Percentiles rank a stretch among this genome's conserved stretches.
These are phyloP conservation scores for Gymnorhina tibicen DNA, from an alignment of 2,113 vertebrate species.

Conservation along the genomic window DNA sequence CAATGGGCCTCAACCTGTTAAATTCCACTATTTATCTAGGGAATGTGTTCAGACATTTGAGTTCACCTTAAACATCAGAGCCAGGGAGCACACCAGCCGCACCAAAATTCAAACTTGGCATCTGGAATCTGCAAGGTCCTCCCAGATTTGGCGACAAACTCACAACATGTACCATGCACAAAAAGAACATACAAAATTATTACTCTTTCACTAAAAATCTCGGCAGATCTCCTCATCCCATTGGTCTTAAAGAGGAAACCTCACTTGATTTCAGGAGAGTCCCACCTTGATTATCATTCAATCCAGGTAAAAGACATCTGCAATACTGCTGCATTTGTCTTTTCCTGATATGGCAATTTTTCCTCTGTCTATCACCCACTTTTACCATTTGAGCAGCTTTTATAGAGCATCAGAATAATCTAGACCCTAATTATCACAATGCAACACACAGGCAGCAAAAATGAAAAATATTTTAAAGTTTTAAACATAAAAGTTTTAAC, in stretches of 20 bases:
- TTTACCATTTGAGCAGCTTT: background rate
- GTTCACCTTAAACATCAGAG: background rate
- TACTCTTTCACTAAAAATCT: background rate
- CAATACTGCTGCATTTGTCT: slow-evolving; percentile 52
- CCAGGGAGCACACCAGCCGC: background rate
- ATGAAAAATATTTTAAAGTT: background rate
- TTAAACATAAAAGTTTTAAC: background rate
- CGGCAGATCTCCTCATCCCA: background rate
- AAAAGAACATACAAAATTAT: background rate
- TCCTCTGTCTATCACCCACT: background rate
- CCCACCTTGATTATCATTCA: slow-evolving; percentile 29
- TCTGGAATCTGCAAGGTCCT: background rate
- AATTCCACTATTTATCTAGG: background rate
- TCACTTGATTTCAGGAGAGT: background rate
- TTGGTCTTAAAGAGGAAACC: background rate
- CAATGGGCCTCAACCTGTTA: background rate
- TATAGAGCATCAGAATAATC: background rate
- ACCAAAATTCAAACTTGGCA: slow-evolving; percentile 7
- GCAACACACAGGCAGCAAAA: background rate
- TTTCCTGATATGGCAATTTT: background rate
- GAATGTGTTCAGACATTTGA: background rate
- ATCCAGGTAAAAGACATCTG: slow-evolving; percentile 50
- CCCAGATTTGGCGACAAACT: background rate
- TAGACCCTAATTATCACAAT: background rate
- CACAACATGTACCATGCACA: background rate